Evolutionary conservation across 2,797 vertebrate species (phyloP), one percentile per base, ranked within the genome.

Genomic region (Neomorphus geoffroyi): DNA sequence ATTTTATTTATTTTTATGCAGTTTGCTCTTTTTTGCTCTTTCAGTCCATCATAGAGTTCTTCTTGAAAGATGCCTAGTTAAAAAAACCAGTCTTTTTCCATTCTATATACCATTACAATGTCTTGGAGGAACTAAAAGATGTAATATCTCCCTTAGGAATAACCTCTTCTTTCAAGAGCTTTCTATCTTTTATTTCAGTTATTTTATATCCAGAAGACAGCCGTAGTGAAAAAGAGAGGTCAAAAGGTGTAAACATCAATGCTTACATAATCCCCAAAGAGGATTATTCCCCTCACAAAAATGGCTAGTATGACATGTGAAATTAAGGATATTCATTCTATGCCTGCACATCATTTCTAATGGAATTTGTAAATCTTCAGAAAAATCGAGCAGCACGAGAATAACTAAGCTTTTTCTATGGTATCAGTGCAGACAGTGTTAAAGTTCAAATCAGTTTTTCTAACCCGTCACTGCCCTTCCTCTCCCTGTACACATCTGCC

Each of bases 321-420:
- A 96, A 97, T 95, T 94, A 96, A 96, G 66, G 83, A 86, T 94
- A 93, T 88, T 96, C 48, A 82, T 92, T 93, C 50, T 84, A 43
- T 84, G 91, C 70, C 92, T 77, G 82, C 84, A 77, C 60, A 91
- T 84, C 85, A 70, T 65, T 95, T 79, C 62, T 58, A 96, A 91
- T 50, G 45, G 82, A 86, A 91, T 62, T 90, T 85, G 85, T 19
- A 66, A 86, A 88, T 56, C 91, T 79, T 88, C 39, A 88, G 82
- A 90, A 96, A 96, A 93, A 88, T 10, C 72, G 80, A 93, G 73
- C 73, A 90, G 93, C 82, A 60, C 1, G 3, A 83, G 77, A 93
- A 88, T 26, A 86, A 54, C 48, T 13, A 33, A 88, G 73, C 60
- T 91, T 81, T 86, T 83, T 87, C 71, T 60, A 72, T 73, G 62